A percentile compares a stretch with the other conserved stretches of the same genome.
Evolutionary conservation across 2,888 invertebrate species (phyloP).

Genomic region (Pharmacophagus antenor): DNA sequence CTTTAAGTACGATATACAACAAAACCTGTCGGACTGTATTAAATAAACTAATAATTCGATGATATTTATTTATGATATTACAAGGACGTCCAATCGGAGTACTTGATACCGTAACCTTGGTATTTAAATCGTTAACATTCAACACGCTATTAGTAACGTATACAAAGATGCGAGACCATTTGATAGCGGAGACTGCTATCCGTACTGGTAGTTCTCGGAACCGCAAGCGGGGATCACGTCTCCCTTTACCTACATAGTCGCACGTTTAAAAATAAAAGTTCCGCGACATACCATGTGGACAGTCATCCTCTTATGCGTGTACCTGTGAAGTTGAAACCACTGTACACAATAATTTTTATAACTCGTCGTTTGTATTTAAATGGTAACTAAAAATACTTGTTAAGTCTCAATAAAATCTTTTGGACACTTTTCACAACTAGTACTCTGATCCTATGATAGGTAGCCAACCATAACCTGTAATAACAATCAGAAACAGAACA

Average conservation of each 20-base stretch:
- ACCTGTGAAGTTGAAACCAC: not conserved
- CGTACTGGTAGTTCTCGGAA: constrained; percentile 22
- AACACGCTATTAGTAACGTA: constrained; percentile 17
- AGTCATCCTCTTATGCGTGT: not conserved
- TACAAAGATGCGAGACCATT: constrained; percentile 18
- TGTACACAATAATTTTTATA: constrained; percentile 7
- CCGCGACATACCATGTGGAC: not conserved
- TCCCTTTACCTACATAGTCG: constrained; percentile 10
- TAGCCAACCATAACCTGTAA: not conserved
- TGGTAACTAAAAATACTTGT: not conserved
- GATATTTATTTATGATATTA: not conserved
- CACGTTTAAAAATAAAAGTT: constrained; percentile 17
- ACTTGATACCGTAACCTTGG: constrained; percentile 2
- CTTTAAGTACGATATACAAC: not conserved
- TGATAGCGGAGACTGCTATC: constrained; percentile 8
- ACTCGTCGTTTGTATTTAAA: not conserved
- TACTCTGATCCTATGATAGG: too few relatives aligned
- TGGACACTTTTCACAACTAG: too few relatives aligned
- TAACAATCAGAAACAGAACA: too few relatives aligned
- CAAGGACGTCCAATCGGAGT: not conserved
- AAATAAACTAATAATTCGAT: not conserved
- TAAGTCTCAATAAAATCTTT: too few relatives aligned
- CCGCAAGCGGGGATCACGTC: constrained; percentile 1
- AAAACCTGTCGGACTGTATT: not conserved
- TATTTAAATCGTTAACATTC: constrained; percentile 19